Evolutionary conservation across 2,113 vertebrate species (phyloP), one percentile per base, ranked within the genome.

Genomic region (Dromaius novaehollandiae): DNA sequence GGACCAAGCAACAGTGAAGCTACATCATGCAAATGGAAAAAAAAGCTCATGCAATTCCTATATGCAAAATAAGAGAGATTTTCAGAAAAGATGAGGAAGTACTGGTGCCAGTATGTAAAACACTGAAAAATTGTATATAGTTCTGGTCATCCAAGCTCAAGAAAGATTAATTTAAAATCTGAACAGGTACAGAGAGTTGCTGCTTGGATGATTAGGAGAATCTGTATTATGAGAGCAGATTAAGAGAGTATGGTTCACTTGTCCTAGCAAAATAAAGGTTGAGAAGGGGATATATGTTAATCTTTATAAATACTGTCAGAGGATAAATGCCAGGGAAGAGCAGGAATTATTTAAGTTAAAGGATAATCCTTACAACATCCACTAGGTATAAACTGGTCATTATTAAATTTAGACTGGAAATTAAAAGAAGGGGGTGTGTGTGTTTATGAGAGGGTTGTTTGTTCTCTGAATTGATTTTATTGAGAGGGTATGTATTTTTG

Each of bases 251-350:
- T 96, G 93, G 96, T 94, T 97, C 96, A 50, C 90, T 97, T 96
- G 95, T 96, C 96, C 96, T 86, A 90, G 95, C 79, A 96, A 96
- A 97, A 95, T 96, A 97, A 95, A 96, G 95, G 95, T 96, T 96
- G 93, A 95, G 95, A 96, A 96, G 93, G 86, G 95, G 92, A 96
- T 96, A 93, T 96, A 92, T 70, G 95, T 96, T 96, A 97, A 96
- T 96, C 96, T 96, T 88, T 81, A 88, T 92, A 96, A 97, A 95
- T 97, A 88, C 95, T 88, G 90, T 95, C 92, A 97, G 82, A 88
- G 85, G 96, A 96, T 97, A 96, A 96, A 95, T 92, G 86, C 93
- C 90, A 83, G 88, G 85, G 88, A 94, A 95, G 92, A 88, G 90
- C 86, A 93, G 95, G 95, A 96, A 97, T 96, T 96, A 96, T 95